Conservation (phyloP, 2,113 vertebrate species). For the Thamnaconus septentrionalis region DNA sequence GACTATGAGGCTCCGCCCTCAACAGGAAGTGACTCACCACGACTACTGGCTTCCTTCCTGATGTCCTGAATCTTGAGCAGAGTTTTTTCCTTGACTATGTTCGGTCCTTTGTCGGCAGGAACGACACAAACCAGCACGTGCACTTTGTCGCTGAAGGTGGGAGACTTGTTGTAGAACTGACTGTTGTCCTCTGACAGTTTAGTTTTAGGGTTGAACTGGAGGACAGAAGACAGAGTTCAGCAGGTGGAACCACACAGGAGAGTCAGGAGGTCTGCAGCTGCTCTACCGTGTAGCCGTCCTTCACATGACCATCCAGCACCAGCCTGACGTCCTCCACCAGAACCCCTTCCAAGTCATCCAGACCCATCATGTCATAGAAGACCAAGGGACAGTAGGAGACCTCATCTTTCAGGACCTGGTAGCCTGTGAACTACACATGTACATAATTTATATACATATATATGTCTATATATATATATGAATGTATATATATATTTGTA, state of each 20-base stretch:
- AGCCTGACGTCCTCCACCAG: slow-evolving; percentile 22
- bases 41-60: slow-evolving; percentile 10
- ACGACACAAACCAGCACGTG: slow-evolving; percentile 41
- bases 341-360: slow-evolving; percentile 19
- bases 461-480: no score
- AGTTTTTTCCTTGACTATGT: neutral
- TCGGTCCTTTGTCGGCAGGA: rapidly evolving
- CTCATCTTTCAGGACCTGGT: slow-evolving; percentile 8
- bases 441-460: no score
- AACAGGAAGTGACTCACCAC: slow-evolving; percentile 6
- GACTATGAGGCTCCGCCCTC: no score
- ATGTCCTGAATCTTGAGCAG: slow-evolving; percentile 14
- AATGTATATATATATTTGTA: no score
- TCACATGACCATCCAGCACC: slow-evolving; percentile 36
- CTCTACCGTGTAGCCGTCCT: slow-evolving; percentile 32
- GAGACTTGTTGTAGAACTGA: neutral
- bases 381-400: slow-evolving; percentile 9
- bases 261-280: neutral
- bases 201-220: slow-evolving; percentile 2
- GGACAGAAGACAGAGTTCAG: neutral
- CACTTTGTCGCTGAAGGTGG: slow-evolving; percentile 14
- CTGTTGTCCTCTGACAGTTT: neutral
- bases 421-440: slow-evolving; percentile 28
- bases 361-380: slow-evolving; percentile 47
- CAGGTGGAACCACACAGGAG: neutral